Conservation (phyloP, 2,888 invertebrate genomes). For the Drosophila kanekoi region DNA sequence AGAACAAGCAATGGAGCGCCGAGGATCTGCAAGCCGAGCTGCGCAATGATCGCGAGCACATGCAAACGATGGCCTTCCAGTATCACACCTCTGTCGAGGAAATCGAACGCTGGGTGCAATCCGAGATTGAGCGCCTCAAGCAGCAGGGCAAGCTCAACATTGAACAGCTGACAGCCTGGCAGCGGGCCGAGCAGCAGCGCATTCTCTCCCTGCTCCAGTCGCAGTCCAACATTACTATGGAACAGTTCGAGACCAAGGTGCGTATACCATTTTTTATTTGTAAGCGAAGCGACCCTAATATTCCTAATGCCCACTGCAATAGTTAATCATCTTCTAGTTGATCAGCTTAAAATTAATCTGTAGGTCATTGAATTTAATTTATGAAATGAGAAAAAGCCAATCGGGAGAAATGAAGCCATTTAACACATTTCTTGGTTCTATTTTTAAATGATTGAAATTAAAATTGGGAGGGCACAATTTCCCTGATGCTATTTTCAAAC, state of each 20-base stretch:
- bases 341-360: not conserved
- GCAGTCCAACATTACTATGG: slow-evolving; percentile 79
- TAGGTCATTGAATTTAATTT: too few relatives aligned
- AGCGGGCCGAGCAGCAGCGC: slow-evolving; percentile 80
- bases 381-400: too few relatives aligned
- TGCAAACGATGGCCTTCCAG: slow-evolving; percentile 83
- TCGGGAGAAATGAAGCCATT: too few relatives aligned
- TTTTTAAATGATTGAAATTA: not conserved
- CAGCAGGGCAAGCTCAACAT: slow-evolving; percentile 80
- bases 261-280: not conserved
- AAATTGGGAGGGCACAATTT: not conserved
- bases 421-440: not conserved
- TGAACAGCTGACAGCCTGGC: slow-evolving; percentile 82
- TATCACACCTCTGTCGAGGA: slow-evolving; percentile 83
- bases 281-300: too few relatives aligned
- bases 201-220: slow-evolving; percentile 76
- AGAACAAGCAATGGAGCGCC: slow-evolving; percentile 81
- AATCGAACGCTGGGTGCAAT: slow-evolving; percentile 83
- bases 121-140: slow-evolving; percentile 78
- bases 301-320: too few relatives aligned
- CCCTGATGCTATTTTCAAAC: not conserved
- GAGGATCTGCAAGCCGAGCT: slow-evolving; percentile 79
- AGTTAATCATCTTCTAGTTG: too few relatives aligned
- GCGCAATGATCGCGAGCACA: slow-evolving; percentile 80
- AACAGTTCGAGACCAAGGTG: slow-evolving; percentile 80